Conservation (phyloP, 2,797 vertebrate species). For the Euthynnus affinis region DNA sequence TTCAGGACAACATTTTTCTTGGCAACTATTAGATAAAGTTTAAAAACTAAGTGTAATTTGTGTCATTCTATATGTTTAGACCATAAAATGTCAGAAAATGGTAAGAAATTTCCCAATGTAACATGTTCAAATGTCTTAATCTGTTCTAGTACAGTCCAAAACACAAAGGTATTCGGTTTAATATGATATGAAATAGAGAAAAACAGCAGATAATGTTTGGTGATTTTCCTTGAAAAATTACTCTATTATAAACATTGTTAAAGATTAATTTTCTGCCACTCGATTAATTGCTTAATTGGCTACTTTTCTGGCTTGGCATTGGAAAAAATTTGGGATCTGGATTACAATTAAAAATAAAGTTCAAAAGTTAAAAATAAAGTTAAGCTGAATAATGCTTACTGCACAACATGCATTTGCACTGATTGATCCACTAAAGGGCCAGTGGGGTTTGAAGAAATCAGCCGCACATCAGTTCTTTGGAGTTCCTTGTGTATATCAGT, state of each 20-base stretch:
- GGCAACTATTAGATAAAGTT: neutral
- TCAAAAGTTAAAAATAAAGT: neutral
- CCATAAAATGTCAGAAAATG: neutral
- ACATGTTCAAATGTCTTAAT: too few relatives aligned
- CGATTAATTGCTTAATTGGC: too few relatives aligned
- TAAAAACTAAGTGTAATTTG: neutral
- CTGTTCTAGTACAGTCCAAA: neutral
- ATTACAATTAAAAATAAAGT: neutral
- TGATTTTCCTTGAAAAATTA: neutral
- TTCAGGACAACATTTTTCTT: neutral
- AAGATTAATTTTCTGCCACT: neutral
- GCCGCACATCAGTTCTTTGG: neutral
- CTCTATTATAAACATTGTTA: neutral
- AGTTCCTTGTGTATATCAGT: conserved; percentile 18
- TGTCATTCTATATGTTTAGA: neutral
- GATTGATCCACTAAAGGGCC: neutral
- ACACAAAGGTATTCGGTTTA: neutral
- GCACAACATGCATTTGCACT: neutral
- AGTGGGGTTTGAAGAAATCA: neutral
- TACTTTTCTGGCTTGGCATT: neutral
- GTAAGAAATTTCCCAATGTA: too few relatives aligned
- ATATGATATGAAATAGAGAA: neutral
- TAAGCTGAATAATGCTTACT: neutral
- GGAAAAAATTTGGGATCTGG: neutral
- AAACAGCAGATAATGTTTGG: neutral